Percentiles rank a stretch among this genome's conserved stretches.
These are phyloP conservation scores for Cryptoprocta ferox DNA, from an alignment of 2,797 vertebrate species.

Conservation along the genomic window DNA sequence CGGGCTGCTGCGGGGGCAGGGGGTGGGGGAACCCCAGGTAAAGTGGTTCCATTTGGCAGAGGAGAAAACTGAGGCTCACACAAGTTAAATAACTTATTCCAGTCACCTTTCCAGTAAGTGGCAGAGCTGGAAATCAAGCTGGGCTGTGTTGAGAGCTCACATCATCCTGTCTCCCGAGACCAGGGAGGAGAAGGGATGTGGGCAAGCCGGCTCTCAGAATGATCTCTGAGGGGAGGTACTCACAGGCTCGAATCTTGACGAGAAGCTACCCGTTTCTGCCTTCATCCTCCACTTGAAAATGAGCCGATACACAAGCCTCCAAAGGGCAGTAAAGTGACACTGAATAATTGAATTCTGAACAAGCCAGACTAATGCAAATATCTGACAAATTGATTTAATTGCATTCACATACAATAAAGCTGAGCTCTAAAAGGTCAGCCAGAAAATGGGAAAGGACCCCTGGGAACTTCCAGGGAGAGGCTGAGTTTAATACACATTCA, in stretches of 20 bases:
- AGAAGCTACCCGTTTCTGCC: slow-evolving; percentile 30
- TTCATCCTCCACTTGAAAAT: slow-evolving; percentile 29
- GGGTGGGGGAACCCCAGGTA: background rate
- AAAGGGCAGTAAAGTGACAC: slow-evolving; percentile 85
- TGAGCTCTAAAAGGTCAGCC: slow-evolving; percentile 95
- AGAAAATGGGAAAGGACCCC: slow-evolving; percentile 92
- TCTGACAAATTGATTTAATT: slow-evolving; percentile 94
- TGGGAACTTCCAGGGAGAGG: slow-evolving; percentile 90
- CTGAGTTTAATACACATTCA: slow-evolving; percentile 96
- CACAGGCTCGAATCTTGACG: background rate
- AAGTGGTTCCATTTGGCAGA: background rate
- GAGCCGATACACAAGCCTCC: slow-evolving; percentile 73
- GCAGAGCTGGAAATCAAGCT: background rate
- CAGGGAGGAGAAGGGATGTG: background rate
- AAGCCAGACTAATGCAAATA: slow-evolving; percentile 89
- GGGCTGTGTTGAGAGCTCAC: background rate
- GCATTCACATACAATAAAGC: slow-evolving; percentile 93
- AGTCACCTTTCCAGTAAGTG: background rate
- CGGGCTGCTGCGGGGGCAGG: background rate
- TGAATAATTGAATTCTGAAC: slow-evolving; percentile 88
- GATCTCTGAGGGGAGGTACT: background rate
- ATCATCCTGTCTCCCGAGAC: background rate
- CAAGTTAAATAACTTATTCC: background rate
- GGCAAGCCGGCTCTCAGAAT: background rate
- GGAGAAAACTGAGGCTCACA: background rate